Evolutionary conservation across 2,888 invertebrate species (phyloP), one percentile per base, ranked within the genome.

Genomic region (Lutraria lutraria): DNA sequence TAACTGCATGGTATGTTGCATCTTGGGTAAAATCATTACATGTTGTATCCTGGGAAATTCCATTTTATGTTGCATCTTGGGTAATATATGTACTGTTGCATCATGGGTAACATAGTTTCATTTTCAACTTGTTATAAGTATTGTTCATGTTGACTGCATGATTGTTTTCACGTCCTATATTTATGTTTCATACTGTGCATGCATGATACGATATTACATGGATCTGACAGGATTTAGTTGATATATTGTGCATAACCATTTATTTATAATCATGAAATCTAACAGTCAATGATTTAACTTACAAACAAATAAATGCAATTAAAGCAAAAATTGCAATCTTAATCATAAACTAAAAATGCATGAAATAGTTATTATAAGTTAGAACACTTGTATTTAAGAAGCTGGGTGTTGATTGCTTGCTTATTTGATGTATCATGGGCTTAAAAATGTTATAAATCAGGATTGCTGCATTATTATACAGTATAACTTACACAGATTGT

Each of bases 321-420:
- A n/a, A 25, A 68, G 25, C 25, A 68, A n/a, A 25, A 10, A 10
- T 8, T 43, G 43, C 43, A 2, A 43, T 15, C 56, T 19, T 56
- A 56, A 56, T 56, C 0, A 29, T 19, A 34, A 4, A 34, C 16
- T 3, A 31, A 31, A 72, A 76, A 34, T 76, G 76, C 76, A 76
- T 76, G 76, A 76, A 76, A 12, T 76, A 76, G 21, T 63, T 63
- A 21, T 10, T 63, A 63, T 63, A n/a, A 63, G 63, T 63, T 63
- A 76, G 29, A 31, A 76, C 31, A 76, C 3, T 31, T 34, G 31
- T 76, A 76, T 25, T 31, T 13, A 72, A 31, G 76, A 34, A 34
- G 25, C 12, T 31, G 76, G 34, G 15, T 34, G 31, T 0, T 31
- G 31, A 34, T 0, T 76, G 76, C 76, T 76, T 76, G 76, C 76